A percentile compares a stretch with the other conserved stretches of the same genome.
These are phyloP conservation scores for Octomys mimax DNA, from an alignment of 2,797 vertebrate species.

Conservation along the genomic window DNA sequence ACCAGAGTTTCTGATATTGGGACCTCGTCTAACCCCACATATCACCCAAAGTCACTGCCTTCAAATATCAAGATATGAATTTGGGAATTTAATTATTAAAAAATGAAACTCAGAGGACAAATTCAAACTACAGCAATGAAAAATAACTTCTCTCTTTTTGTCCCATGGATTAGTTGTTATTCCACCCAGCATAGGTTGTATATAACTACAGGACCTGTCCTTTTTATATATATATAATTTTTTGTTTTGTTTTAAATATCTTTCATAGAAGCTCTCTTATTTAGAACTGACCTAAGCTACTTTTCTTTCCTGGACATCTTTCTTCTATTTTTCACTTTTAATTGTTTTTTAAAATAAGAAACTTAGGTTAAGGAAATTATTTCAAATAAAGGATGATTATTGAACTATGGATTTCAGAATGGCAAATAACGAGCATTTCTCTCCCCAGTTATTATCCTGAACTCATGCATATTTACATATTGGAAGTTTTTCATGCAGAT, in stretches of 20 bases:
- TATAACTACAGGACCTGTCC: neutral
- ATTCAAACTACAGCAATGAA: neutral
- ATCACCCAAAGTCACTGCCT: neutral
- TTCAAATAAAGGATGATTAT: neutral
- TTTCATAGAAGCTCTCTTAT: neutral
- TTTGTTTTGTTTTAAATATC: neutral
- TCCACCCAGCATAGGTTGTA: neutral
- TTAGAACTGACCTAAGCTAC: neutral
- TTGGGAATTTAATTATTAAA: neutral
- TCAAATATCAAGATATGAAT: neutral
- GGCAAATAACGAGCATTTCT: neutral
- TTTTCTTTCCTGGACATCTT: neutral
- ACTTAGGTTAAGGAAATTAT: neutral
- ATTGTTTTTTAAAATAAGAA: neutral
- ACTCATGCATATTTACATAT: neutral
- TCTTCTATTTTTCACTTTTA: neutral
- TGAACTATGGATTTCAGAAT: neutral
- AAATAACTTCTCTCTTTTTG: neutral
- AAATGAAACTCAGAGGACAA: rapidly evolving
- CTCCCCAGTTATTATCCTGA: neutral
- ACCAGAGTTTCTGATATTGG: rapidly evolving
- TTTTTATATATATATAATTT: neutral
- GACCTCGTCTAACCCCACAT: neutral
- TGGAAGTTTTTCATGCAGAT: neutral
- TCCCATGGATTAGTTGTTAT: neutral